Conservation (phyloP, 2,888 invertebrate genomes). For the Pseudoips prasinana region DNA sequence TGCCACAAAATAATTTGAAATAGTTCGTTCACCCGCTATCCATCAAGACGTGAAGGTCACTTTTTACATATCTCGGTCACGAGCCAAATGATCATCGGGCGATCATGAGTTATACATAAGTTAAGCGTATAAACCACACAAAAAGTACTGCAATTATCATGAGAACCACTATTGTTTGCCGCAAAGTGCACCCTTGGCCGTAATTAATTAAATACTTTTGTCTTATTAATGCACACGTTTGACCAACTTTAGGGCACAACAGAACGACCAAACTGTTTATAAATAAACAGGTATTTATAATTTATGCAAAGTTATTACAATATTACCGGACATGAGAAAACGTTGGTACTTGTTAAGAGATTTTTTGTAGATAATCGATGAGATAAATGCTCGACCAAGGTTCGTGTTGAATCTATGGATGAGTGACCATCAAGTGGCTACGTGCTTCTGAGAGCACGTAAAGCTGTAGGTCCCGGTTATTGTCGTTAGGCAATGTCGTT, state of each 20-base stretch:
- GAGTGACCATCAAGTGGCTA: no score
- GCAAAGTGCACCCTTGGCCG: slow-evolving; percentile 47
- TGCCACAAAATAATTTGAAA: slow-evolving; percentile 18
- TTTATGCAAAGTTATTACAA: no score
- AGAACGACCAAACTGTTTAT: neutral
- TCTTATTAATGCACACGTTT: slow-evolving; percentile 27
- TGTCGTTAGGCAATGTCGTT: no score
- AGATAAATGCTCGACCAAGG: no score
- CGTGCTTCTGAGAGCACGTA: no score
- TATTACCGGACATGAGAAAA: no score
- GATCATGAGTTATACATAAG: slow-evolving; percentile 27
- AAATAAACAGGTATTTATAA: no score
- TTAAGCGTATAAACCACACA: slow-evolving; percentile 31
- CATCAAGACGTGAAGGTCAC: slow-evolving; percentile 44
- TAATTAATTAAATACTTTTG: slow-evolving; percentile 40
- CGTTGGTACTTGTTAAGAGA: no score
- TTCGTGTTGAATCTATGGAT: no score
- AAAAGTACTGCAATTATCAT: slow-evolving; percentile 39
- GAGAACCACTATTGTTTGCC: slow-evolving; percentile 41
- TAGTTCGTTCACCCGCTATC: slow-evolving; percentile 56
- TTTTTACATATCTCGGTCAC: slow-evolving; percentile 47
- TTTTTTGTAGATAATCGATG: no score
- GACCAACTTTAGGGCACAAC: slow-evolving; percentile 17
- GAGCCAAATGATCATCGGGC: slow-evolving; percentile 34
- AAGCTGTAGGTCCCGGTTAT: no score